These are phyloP conservation scores for Syndactyla subalaris DNA, from an alignment of 2,797 vertebrate genomes.

Conservation along the genomic window DNA sequence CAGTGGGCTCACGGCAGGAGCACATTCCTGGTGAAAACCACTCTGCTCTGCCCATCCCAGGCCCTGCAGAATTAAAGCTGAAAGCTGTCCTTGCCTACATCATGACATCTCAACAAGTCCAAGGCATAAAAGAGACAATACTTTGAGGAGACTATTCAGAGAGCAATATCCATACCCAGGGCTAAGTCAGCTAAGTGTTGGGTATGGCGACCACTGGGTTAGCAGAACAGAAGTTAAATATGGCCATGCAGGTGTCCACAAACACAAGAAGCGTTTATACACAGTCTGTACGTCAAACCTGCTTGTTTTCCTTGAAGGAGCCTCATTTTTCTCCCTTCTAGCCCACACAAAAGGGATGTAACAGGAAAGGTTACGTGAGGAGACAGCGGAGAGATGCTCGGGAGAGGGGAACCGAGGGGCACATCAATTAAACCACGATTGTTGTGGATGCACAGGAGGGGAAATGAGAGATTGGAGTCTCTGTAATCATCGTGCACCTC, in stretches of 20 bases:
- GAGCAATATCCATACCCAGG: background rate
- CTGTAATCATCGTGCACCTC: constrained; percentile 19
- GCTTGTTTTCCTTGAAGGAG: background rate
- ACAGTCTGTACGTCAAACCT: background rate
- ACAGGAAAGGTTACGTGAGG: background rate
- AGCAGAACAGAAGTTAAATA: background rate
- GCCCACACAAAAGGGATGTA: background rate
- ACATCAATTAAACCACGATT: background rate
- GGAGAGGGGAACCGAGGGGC: background rate
- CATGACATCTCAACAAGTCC: background rate
- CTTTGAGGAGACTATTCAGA: background rate
- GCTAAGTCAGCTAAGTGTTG: background rate
- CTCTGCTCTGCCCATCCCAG: background rate
- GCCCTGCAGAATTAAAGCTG: background rate
- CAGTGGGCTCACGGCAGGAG: background rate
- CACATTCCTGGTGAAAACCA: background rate
- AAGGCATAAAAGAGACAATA: background rate
- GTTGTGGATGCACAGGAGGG: background rate
- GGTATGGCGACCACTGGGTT: background rate
- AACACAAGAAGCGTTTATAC: background rate
- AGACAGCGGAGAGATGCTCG: background rate
- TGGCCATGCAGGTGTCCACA: background rate
- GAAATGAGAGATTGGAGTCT: constrained; percentile 5
- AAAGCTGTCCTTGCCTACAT: background rate
- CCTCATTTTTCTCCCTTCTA: background rate